These are phyloP conservation scores for Protobothrops flavoviridis DNA, from an alignment of 2,113 vertebrate species.

Conservation along the genomic window DNA sequence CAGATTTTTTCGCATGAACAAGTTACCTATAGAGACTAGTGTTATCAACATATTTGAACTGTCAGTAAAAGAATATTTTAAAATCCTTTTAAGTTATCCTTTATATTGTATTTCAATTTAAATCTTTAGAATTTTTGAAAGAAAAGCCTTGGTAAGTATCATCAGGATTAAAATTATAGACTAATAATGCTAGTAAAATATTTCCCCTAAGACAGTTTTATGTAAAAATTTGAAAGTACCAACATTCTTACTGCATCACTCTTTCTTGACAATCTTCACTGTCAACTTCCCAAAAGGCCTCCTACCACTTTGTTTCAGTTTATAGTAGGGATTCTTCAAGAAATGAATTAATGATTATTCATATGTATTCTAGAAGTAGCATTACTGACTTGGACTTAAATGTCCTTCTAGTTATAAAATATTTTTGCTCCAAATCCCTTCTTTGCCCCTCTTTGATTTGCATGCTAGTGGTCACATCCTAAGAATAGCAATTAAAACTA, in stretches of 20 bases:
- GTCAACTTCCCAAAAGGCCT: conserved; percentile 65
- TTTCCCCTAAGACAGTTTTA: conserved; percentile 39
- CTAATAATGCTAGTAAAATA: conserved; percentile 39
- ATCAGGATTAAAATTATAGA: conserved; percentile 30
- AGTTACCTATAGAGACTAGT: conserved; percentile 72
- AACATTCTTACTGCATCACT: conserved; percentile 63
- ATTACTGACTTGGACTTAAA: neutral
- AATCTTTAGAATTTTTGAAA: conserved; percentile 40
- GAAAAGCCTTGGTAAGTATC: conserved; percentile 31
- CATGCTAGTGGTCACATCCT: neutral
- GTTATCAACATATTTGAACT: conserved; percentile 75
- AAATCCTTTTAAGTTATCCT: conserved; percentile 64
- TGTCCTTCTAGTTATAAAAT: neutral
- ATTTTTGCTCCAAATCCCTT: neutral
- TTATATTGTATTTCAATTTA: conserved; percentile 51
- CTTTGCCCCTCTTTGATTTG: neutral
- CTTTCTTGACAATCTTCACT: conserved; percentile 60
- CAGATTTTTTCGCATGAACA: conserved; percentile 75
- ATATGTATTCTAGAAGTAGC: neutral
- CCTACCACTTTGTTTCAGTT: conserved; percentile 54
- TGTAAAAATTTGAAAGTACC: conserved; percentile 59
- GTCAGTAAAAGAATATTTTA: conserved; percentile 77
- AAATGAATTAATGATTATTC: conserved; percentile 50
- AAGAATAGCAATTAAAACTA: neutral
- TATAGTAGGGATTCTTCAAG: conserved; percentile 67